These are phyloP conservation scores for Chaetodon trifasciatus DNA, from an alignment of 2,797 vertebrate genomes.

Conservation along the genomic window DNA sequence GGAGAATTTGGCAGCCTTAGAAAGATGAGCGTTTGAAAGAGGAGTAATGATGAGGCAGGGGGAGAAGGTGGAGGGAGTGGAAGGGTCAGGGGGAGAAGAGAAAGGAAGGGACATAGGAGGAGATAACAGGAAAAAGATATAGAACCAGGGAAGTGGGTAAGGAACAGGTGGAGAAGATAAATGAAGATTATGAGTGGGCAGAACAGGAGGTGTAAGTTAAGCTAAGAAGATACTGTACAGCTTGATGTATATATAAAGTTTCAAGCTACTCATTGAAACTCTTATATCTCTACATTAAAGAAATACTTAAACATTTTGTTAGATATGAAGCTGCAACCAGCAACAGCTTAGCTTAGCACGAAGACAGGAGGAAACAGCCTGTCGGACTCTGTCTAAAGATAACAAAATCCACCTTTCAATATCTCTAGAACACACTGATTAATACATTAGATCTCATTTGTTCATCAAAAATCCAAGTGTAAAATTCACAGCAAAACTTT, in stretches of 20 bases:
- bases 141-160: constrained; percentile 31
- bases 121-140: constrained; percentile 68
- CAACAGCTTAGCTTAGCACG: not conserved
- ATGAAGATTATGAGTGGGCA: constrained; percentile 44
- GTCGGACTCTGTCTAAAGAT: too few species aligned
- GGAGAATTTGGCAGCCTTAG: constrained; percentile 63
- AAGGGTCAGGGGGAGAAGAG: constrained; percentile 62
- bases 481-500: not conserved
- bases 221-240: not conserved
- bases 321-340: not conserved
- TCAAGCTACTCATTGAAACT: not conserved
- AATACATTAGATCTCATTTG: not conserved
- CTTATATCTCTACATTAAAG: not conserved
- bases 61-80: constrained; percentile 60
- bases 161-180: constrained; percentile 32
- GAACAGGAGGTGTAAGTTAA: constrained; percentile 11
- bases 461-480: not conserved
- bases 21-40: constrained; percentile 75
- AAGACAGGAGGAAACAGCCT: not conserved
- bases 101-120: constrained; percentile 55
- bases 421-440: not conserved
- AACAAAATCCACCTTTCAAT: rapidly evolving
- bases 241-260: not conserved
- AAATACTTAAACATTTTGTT: not conserved
- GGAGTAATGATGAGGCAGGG: constrained; percentile 67